phyloP scores from a whole-genome alignment of 64 coral and sea anemone species.

The Trachythela sp. region DNA sequence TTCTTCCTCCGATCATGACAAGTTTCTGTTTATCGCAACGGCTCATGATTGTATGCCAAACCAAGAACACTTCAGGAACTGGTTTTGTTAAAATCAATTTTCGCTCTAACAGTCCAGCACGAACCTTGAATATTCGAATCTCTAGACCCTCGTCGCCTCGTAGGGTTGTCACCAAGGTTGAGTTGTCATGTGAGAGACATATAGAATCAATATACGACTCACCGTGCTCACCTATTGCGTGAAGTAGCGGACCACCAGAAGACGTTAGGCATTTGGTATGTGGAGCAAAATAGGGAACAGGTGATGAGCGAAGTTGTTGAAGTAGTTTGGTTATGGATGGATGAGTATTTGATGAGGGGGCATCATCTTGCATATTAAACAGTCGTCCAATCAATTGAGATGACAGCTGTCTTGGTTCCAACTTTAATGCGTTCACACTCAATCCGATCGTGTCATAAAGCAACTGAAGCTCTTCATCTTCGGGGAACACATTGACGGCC shows the following conservation, averaged over 20 bases:
- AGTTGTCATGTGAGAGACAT: slow-evolving; percentile 74
- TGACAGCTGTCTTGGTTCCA: slow-evolving; percentile 68
- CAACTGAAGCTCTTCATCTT: slow-evolving; percentile 71
- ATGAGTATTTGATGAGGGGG: slow-evolving; percentile 23
- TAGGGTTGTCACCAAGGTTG: slow-evolving; percentile 61
- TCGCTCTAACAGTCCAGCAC: neutral
- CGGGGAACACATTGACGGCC: slow-evolving; percentile 41
- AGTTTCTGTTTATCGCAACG: neutral
- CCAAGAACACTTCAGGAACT: neutral
- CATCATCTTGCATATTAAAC: slow-evolving; percentile 66
- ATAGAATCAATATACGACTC: slow-evolving; percentile 43
- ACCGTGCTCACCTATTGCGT: slow-evolving; percentile 55
- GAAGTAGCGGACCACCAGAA: slow-evolving; percentile 73
- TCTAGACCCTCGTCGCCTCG: neutral
- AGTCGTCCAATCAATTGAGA: slow-evolving; percentile 91
- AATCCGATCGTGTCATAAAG: slow-evolving; percentile 78
- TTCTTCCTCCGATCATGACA: neutral
- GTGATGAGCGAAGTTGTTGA: slow-evolving; percentile 55
- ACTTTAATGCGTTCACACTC: slow-evolving; percentile 58
- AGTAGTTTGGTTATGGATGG: slow-evolving; percentile 68
- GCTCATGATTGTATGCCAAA: neutral
- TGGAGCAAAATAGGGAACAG: slow-evolving; percentile 72
- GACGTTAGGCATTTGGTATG: slow-evolving; percentile 79
- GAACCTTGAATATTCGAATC: neutral
- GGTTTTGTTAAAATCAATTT: slow-evolving; percentile 4